A percentile compares a stretch with the other conserved stretches of the same genome.
These are phyloP conservation scores for Patiria pectinifera DNA, from an alignment of 53 echinoderm and acorn worm species.

Conservation along the genomic window DNA sequence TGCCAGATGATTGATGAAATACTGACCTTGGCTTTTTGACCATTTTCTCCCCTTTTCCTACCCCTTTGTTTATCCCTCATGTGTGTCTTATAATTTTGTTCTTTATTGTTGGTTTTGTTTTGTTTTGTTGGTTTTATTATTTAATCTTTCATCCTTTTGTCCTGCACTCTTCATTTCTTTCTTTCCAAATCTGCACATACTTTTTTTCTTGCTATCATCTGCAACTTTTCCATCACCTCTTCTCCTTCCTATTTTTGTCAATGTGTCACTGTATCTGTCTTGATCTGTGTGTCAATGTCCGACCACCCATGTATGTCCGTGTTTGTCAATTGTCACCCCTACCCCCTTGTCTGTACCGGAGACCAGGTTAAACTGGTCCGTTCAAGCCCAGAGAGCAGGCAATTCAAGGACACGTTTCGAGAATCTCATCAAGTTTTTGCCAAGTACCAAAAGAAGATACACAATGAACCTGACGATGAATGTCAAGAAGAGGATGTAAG, in stretches of 20 bases:
- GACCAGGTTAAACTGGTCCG: conserved; percentile 82
- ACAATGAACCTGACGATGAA: conserved; percentile 84
- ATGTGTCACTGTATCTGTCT: conserved; percentile 26
- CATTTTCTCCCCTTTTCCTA: neutral
- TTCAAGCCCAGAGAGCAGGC: conserved; percentile 71
- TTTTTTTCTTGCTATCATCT: neutral
- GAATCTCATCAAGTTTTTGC: conserved; percentile 78
- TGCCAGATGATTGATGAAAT: neutral
- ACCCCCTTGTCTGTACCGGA: neutral
- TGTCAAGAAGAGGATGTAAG: conserved; percentile 80
- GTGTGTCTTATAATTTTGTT: neutral
- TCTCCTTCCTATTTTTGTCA: neutral
- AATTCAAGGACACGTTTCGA: conserved; percentile 69
- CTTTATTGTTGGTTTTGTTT: neutral
- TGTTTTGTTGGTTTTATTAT: neutral
- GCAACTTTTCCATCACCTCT: neutral
- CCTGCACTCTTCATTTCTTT: neutral
- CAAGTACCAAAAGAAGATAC: conserved; percentile 91
- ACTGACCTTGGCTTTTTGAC: conserved; percentile 53
- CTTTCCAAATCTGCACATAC: neutral
- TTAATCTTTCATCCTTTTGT: neutral
- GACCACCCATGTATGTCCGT: conserved; percentile 17
- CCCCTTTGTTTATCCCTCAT: neutral
- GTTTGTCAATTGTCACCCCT: neutral
- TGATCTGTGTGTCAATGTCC: neutral